These are phyloP conservation scores for Pionites leucogaster DNA, from an alignment of 2,113 vertebrate species.

Conservation along the genomic window DNA sequence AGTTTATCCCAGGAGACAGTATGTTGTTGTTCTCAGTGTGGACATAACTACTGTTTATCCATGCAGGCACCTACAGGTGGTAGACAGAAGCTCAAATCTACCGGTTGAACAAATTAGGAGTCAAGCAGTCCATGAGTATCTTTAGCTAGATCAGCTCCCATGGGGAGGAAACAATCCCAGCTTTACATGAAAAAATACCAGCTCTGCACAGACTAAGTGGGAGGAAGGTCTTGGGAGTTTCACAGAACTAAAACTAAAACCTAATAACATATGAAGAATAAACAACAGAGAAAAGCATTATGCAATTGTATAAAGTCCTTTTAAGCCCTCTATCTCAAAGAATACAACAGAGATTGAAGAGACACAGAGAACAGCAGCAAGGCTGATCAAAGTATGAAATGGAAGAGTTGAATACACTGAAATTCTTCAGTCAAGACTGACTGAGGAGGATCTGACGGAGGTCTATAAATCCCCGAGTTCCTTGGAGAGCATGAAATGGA, in stretches of 20 bases:
- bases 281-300: neutral
- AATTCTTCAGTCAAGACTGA: neutral
- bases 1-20: neutral
- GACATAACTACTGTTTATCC: neutral
- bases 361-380: neutral
- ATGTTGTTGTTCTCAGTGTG: neutral
- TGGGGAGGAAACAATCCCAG: neutral
- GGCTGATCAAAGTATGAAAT: neutral
- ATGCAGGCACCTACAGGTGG: neutral
- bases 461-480: neutral
- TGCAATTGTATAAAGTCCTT: neutral
- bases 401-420: neutral
- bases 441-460: neutral
- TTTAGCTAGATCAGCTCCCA: neutral
- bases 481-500: neutral
- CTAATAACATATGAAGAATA: neutral
- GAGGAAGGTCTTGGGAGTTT: neutral
- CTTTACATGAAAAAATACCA: neutral
- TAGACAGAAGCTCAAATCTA: neutral
- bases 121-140: neutral
- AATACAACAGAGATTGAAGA: neutral
- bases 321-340: neutral
- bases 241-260: neutral
- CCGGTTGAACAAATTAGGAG: neutral
- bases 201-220: neutral